Conservation (phyloP, 2,113 vertebrate genomes). For the Isichthys henryi region DNA sequence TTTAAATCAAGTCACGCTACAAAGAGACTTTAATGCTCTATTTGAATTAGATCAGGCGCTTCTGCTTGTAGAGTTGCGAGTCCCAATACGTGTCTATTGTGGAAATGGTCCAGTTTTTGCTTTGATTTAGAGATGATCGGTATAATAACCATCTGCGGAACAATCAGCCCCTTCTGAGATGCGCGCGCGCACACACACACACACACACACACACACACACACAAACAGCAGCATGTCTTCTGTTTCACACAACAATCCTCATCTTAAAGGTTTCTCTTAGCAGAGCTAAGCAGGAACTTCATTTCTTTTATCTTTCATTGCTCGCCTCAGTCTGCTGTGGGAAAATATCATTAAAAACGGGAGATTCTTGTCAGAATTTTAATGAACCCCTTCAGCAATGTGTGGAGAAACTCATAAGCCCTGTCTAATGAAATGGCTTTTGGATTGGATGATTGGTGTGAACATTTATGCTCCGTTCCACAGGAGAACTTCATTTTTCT, state of each 20-base stretch:
- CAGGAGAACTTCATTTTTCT: not conserved
- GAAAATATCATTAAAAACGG: conserved; percentile 28
- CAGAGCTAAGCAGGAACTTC: conserved; percentile 7
- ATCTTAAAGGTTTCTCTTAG: not conserved
- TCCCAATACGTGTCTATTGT: not conserved
- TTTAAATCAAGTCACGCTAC: conserved; percentile 22
- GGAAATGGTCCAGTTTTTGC: conserved; percentile 10
- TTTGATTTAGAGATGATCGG: conserved; percentile 4
- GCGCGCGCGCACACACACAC: not conserved
- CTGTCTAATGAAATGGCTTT: conserved; percentile 23
- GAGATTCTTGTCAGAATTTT: conserved; percentile 20
- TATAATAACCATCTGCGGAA: not conserved
- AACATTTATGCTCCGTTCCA: not conserved
- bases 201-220: too few species aligned
- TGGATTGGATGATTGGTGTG: conserved; percentile 4
- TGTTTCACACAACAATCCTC: conserved; percentile 1
- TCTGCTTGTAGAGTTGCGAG: not conserved
- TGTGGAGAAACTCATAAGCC: conserved; percentile 8
- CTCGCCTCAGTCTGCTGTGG: conserved; percentile 13
- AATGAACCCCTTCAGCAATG: conserved; percentile 19
- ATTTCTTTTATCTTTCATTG: not conserved
- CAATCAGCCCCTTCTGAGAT: not conserved
- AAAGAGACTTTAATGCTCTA: conserved; percentile 3
- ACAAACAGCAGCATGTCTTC: not conserved
- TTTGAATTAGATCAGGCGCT: conserved; percentile 12